A percentile compares a stretch with the other conserved stretches of the same genome.
Evolutionary conservation across 1,140 invertebrate species (phyloP).

Genomic region (Arctopsyche grandis): DNA sequence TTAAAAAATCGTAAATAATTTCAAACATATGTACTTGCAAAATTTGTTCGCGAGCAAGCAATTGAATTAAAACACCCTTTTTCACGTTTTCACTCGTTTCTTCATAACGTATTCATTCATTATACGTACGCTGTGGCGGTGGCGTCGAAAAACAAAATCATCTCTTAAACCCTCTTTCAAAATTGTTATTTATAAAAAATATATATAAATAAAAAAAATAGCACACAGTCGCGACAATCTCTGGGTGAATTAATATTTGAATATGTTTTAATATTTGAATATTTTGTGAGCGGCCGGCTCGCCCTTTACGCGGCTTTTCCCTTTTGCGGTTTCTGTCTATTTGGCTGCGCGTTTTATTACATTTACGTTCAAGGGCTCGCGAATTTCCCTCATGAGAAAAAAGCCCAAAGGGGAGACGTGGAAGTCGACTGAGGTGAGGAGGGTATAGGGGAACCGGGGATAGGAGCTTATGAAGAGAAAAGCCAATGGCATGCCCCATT

Average conservation of each 20-base stretch:
- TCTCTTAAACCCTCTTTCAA: background rate
- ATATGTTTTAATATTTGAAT: conserved; percentile 19
- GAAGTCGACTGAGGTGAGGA: no score
- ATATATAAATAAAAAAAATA: background rate
- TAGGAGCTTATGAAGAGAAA: background rate
- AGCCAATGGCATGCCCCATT: conserved; percentile 7
- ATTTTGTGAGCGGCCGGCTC: background rate
- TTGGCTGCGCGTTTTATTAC: conserved; percentile 35
- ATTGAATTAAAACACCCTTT: background rate
- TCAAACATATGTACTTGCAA: background rate
- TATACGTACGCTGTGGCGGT: background rate
- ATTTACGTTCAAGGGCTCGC: background rate
- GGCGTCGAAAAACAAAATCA: background rate
- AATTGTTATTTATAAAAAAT: background rate
- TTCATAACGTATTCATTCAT: background rate
- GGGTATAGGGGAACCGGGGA: no score
- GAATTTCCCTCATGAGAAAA: background rate
- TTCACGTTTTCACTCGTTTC: background rate
- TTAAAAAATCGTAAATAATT: no score
- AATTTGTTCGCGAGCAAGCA: background rate
- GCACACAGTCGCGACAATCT: background rate
- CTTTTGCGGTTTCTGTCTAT: conserved; percentile 24
- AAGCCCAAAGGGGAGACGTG: no score
- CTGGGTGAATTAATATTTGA: conserved; percentile 26
- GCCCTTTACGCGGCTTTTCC: background rate